Evolutionary conservation across 1,140 invertebrate species (phyloP).

Genomic region (Drosophila melanica): DNA sequence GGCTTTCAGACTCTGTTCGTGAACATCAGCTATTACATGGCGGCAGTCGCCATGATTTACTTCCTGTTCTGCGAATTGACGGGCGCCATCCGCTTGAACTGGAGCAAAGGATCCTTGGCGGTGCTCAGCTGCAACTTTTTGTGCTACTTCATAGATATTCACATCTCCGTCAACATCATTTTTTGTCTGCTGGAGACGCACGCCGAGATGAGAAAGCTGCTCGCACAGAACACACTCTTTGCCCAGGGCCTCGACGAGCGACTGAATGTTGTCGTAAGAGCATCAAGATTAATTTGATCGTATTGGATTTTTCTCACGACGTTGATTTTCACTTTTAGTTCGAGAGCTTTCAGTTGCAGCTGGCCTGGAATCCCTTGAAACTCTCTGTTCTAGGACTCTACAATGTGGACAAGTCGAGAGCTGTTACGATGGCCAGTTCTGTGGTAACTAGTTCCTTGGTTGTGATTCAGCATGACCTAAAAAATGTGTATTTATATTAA

Average conservation of each 20-base stretch:
- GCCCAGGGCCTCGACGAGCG: conserved; percentile 31
- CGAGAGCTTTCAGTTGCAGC: conserved; percentile 38
- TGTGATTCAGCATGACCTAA: conserved; percentile 54
- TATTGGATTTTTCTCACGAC: not conserved
- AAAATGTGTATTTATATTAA: conserved; percentile 12
- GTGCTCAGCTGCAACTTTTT: not conserved
- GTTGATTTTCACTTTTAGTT: not conserved
- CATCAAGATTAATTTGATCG: not conserved
- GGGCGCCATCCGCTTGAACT: not conserved
- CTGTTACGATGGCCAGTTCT: conserved; percentile 36
- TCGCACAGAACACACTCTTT: conserved; percentile 29
- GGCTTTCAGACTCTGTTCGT: conserved; percentile 34
- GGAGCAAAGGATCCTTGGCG: not conserved
- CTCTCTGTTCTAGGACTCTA: conserved; percentile 22
- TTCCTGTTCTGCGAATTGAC: conserved; percentile 6
- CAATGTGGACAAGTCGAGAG: not conserved
- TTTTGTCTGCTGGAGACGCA: conserved; percentile 27
- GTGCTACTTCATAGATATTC: conserved; percentile 28
- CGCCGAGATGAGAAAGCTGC: conserved; percentile 6
- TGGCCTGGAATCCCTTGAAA: conserved; percentile 37
- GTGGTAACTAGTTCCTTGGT: conserved; percentile 41
- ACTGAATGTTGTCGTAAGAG: conserved; percentile 39
- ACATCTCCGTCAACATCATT: conserved; percentile 1
- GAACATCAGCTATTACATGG: conserved; percentile 24
- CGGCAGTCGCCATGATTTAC: conserved; percentile 21